These are phyloP conservation scores for Ateles fusciceps DNA, from an alignment of 2,797 vertebrate genomes.

Conservation along the genomic window DNA sequence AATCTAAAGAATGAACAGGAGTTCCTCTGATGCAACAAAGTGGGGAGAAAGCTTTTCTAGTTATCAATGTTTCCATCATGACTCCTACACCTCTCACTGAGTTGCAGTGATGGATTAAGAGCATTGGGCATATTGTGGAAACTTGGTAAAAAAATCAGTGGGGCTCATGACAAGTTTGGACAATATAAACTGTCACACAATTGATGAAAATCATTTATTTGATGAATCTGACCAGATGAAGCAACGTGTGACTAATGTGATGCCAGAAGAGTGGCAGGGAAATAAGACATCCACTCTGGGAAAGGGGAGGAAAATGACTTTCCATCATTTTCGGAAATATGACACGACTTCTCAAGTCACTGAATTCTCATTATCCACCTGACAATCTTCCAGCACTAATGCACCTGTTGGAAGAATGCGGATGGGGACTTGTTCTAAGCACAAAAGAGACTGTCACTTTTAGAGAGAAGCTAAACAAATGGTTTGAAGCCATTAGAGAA, in stretches of 20 bases:
- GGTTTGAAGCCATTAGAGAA: constrained; percentile 13
- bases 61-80: background rate
- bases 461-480: constrained; percentile 48
- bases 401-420: constrained; percentile 72
- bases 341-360: constrained; percentile 69
- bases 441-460: constrained; percentile 68
- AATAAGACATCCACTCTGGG: constrained; percentile 72
- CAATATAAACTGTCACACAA: constrained; percentile 73
- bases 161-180: constrained; percentile 71
- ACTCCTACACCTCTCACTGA: background rate
- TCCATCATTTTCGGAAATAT: constrained; percentile 71
- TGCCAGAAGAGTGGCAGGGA: constrained; percentile 67
- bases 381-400: constrained; percentile 71
- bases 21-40: background rate
- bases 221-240: constrained; percentile 74
- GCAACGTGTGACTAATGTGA: constrained; percentile 66
- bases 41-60: background rate
- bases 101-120: background rate
- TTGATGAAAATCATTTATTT: constrained; percentile 72
- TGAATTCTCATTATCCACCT: constrained; percentile 79
- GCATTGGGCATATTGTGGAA: background rate
- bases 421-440: constrained; percentile 46
- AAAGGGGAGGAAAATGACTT: constrained; percentile 54
- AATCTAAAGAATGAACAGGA: background rate
- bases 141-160: constrained; percentile 39